Evolutionary conservation across 1,140 invertebrate genomes (phyloP), one percentile per base, ranked within the genome.

Genomic region (Magallana angulata): DNA sequence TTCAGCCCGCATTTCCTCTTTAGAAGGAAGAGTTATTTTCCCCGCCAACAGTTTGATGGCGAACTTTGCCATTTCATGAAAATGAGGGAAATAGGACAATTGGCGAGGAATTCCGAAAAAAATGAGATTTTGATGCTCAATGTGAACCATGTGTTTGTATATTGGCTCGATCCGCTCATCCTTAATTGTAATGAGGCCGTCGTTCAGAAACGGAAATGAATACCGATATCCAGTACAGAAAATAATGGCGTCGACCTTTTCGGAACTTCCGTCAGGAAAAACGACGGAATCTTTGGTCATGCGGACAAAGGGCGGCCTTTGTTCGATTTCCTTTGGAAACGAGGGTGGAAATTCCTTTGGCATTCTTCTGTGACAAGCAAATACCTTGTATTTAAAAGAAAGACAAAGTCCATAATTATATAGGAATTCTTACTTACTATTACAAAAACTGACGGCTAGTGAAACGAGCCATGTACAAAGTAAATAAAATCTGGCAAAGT

Each of bases 71-170:
- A 82, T 81, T 68, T 87, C 85, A 59, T 87, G 11, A 36, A 36
- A 82, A 59, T 82, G 76, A 0, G 80, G 58, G n/a, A 87, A 87
- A 48, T 87, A 87, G 0, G 30, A 7, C 76, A 24, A 81, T 14
- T 62, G 59, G 0, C 76, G 57, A 24, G 85, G 58, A 62, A 87
- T 59, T 59, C 56, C 60, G 11, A 87, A 14, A 30, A 87, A 87
- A 0, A 87, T 56, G 1, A 87, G 59, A 16, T 64, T 87, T 16
- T n/a, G 76, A 36, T 87, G 82, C 59, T 87, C 81, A 36, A 87
- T 87, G 71, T 87, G 85, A 62, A 87, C 59, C 58, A 87, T 56
- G 30, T 87, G 85, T 57, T 82, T 87, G 30, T 87, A 87, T 11
- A 87, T 16, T 7, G 85, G 85, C 0, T 57, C 59, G 7, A 87